Conservation (phyloP, 2,888 invertebrate genomes). For the Agrotis ipsilon region DNA sequence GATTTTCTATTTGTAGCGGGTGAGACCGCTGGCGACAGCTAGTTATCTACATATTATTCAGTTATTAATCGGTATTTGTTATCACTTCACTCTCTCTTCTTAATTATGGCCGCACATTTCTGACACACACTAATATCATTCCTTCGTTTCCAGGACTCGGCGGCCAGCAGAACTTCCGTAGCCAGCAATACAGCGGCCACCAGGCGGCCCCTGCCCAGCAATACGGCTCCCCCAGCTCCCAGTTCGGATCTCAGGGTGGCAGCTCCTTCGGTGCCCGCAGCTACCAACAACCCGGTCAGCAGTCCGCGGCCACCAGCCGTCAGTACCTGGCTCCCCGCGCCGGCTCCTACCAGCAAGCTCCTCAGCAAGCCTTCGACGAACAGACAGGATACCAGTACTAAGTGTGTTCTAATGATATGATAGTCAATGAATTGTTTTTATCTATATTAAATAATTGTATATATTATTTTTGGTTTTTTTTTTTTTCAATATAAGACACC, state of each 20-base stretch:
- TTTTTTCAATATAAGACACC: neutral
- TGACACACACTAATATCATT: too few relatives aligned
- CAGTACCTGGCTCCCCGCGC: slow-evolving; percentile 83
- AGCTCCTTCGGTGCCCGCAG: slow-evolving; percentile 30
- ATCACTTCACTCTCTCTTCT: too few relatives aligned
- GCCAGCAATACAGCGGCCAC: slow-evolving; percentile 42
- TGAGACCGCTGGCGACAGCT: too few relatives aligned
- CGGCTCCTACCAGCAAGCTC: slow-evolving; percentile 72
- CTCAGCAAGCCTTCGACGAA: slow-evolving; percentile 85
- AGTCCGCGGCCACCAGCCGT: slow-evolving; percentile 75
- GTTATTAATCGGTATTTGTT: too few relatives aligned
- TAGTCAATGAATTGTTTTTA: slow-evolving; percentile 61
- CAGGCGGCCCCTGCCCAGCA: slow-evolving; percentile 30
- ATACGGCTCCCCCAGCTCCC: slow-evolving; percentile 63
- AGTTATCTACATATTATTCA: too few relatives aligned
- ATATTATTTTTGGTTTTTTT: slow-evolving; percentile 39
- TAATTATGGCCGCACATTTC: too few relatives aligned
- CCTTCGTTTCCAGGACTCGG: slow-evolving; percentile 58
- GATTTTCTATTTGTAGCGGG: too few relatives aligned
- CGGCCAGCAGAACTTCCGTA: slow-evolving; percentile 54
- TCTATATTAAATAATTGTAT: slow-evolving; percentile 66
- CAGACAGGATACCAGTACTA: slow-evolving; percentile 85
- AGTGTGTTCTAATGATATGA: slow-evolving; percentile 40
- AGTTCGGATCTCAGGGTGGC: slow-evolving; percentile 58
- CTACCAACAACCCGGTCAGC: slow-evolving; percentile 50